A percentile compares a stretch with the other conserved stretches of the same genome.
Evolutionary conservation across 2,113 vertebrate species (phyloP).

Genomic region (Cairina moschata): DNA sequence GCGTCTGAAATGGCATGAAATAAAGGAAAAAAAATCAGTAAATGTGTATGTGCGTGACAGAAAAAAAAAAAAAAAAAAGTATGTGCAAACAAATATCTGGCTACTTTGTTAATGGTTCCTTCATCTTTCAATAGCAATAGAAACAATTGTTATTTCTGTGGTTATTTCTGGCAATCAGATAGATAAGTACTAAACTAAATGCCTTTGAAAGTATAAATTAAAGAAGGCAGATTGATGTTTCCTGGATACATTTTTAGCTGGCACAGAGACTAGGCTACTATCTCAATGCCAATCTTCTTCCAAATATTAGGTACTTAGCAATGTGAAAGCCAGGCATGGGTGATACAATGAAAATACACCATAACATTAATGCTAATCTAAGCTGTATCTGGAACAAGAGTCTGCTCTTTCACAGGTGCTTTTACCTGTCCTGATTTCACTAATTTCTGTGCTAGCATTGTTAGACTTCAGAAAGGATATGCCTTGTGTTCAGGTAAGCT

Average conservation of each 20-base stretch:
- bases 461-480: not conserved
- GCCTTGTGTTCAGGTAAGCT: not conserved
- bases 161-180: not conserved
- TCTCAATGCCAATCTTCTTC: fast-evolving
- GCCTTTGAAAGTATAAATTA: not conserved
- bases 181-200: not conserved
- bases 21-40: not conserved
- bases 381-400: not conserved
- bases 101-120: not conserved
- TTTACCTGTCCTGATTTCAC: not conserved
- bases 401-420: not conserved
- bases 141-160: not conserved
- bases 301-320: not conserved
- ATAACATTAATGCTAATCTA: not conserved
- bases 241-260: not conserved
- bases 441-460: not conserved
- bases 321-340: not conserved
- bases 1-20: not conserved
- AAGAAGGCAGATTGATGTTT: not conserved
- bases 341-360: not conserved
- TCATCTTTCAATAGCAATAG: not conserved
- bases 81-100: not conserved
- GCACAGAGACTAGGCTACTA: not conserved
- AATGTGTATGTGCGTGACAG: not conserved
- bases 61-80: not conserved